Evolutionary conservation across 2,797 vertebrate genomes (phyloP).

Genomic region (Darevskia mixta): DNA sequence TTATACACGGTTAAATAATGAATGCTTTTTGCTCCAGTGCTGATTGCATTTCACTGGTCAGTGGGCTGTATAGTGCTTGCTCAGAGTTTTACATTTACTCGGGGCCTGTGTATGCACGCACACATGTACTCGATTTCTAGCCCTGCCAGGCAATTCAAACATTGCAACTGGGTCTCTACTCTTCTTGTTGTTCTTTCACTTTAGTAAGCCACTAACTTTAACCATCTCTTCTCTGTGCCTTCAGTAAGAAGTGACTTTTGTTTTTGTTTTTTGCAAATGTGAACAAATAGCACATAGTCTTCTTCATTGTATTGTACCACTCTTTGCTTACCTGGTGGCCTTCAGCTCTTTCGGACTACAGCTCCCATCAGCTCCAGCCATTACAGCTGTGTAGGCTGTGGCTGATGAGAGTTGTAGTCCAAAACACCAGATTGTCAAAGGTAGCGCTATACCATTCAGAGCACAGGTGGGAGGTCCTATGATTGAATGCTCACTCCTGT

Average conservation of each 20-base stretch:
- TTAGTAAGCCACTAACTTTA: neutral
- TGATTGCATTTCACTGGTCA: constrained; percentile 22
- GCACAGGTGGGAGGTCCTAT: too few species aligned
- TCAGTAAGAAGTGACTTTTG: neutral
- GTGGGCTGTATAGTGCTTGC: neutral
- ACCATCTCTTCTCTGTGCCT: neutral
- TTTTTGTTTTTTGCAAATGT: neutral
- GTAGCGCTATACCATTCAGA: neutral
- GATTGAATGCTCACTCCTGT: neutral
- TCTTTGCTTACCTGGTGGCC: too few species aligned
- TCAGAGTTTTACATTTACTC: neutral
- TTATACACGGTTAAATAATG: neutral
- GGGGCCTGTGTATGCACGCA: neutral
- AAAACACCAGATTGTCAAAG: too few species aligned
- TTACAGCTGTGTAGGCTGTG: too few species aligned
- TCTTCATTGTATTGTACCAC: neutral
- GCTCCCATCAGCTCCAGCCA: too few species aligned
- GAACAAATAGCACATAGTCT: neutral
- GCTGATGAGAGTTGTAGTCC: too few species aligned
- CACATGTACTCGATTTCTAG: neutral
- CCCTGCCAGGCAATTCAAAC: neutral
- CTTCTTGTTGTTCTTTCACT: neutral
- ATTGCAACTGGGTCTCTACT: neutral
- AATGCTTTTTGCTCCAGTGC: constrained; percentile 11
- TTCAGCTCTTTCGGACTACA: too few species aligned